phyloP scores from a whole-genome alignment of 1,140 invertebrate genomes.

The Neoseiulus cucumeris region DNA sequence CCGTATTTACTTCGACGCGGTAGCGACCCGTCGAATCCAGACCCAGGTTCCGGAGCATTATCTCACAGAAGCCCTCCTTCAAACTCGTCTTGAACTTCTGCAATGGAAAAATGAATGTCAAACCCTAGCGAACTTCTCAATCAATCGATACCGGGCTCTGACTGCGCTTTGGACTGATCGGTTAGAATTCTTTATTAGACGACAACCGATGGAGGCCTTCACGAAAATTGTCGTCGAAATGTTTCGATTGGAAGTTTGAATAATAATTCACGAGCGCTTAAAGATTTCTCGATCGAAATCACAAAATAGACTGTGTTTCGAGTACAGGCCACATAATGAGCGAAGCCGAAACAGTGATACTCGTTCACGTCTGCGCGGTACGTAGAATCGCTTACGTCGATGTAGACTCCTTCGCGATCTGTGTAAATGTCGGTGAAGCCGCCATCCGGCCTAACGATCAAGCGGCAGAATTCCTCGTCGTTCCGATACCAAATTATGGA shows the following conservation, averaged over 20 bases:
- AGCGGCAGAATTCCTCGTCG: neutral
- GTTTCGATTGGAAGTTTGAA: too few relatives aligned
- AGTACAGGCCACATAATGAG: neutral
- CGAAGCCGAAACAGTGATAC: neutral
- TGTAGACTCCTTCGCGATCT: constrained; percentile 1
- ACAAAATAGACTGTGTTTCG: neutral
- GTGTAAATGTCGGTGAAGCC: neutral
- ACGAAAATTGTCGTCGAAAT: too few relatives aligned
- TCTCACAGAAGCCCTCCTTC: neutral
- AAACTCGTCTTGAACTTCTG: neutral
- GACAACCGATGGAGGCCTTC: too few relatives aligned
- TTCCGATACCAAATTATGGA: constrained; percentile 7
- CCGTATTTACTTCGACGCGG: constrained; percentile 6
- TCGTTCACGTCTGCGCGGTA: too few relatives aligned
- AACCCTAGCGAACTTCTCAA: too few relatives aligned
- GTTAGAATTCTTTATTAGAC: too few relatives aligned
- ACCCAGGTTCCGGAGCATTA: neutral
- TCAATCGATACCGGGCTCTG: too few relatives aligned
- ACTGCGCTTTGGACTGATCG: too few relatives aligned
- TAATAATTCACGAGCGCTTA: neutral
- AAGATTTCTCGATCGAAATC: neutral
- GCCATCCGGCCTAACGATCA: neutral
- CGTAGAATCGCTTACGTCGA: neutral
- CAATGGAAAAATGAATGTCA: neutral
- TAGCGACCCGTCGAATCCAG: constrained; percentile 6